Evolutionary conservation across 2,888 invertebrate genomes (phyloP), one percentile per base, ranked within the genome.

Genomic region (Agriotes lineatus): DNA sequence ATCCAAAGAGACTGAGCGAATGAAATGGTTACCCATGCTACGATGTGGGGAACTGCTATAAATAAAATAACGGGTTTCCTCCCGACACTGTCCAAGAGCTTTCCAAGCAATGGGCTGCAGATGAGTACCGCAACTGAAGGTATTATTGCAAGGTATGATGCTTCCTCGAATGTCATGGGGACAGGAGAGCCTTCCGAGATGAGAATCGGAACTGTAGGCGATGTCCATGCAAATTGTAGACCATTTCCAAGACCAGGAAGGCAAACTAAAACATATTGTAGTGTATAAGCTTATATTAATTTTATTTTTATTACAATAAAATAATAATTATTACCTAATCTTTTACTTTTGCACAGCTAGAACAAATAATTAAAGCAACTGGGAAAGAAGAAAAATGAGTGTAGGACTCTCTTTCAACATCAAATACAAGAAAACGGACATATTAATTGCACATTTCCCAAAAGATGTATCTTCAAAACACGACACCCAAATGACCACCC

Each of bases 161-260:
- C 80, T 72, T 82, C 74, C 19, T 80, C 79, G 63, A 79, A 75
- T 1, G 79, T 77, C 6, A 68, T 58, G 39, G 81, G 74, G 37
- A 76, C 74, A 9, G 76, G 75, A 12, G 73, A 70, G 48, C 79
- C 75, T 19, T 78, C 77, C n/a, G 76, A 72, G 14, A 77, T 73
- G 5, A 82, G 75, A 64, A 76, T 76, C 22, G 80, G 78, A 35
- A 82, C 75, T 5, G 80, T 78, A 14, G 82, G 82, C 12, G 82
- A 81, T 22, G 82, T 75, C 82, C 82, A 82, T 1, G 78, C 74
- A 68, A 76, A 76, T 16, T 75, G 64, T 22, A 79, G 58, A 3
- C 76, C 71, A 10, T 16, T 18, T 7, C 9, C 52, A 16, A 52
- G 16, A 33, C 18, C 2, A 18, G 74, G 61, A 19, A 77, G 0